A percentile compares a stretch with the other conserved stretches of the same genome.
Conservation (phyloP, 2,888 invertebrate genomes). For the Opisthograptis luteolata region DNA sequence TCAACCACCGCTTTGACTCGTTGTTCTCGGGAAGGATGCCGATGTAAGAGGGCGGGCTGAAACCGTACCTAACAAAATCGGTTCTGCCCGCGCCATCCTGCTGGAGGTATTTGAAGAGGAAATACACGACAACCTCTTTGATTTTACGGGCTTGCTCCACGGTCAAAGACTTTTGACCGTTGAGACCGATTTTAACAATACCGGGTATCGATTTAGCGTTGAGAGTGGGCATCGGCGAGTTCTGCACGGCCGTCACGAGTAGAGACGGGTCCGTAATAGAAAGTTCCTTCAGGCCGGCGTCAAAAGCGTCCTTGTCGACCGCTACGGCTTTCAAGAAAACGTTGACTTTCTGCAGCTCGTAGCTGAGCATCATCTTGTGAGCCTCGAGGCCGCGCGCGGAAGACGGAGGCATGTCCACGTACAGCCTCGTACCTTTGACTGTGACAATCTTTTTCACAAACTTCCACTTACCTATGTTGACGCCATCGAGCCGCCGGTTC, state of each 20-base stretch:
- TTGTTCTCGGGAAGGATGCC: conserved; percentile 66
- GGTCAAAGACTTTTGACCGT: conserved; percentile 55
- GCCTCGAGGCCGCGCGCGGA: conserved; percentile 66
- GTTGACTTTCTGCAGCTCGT: conserved; percentile 72
- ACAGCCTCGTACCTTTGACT: conserved; percentile 66
- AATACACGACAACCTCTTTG: conserved; percentile 64
- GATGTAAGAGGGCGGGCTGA: conserved; percentile 59
- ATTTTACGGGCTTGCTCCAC: conserved; percentile 61
- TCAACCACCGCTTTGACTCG: conserved; percentile 65
- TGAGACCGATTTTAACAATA: conserved; percentile 58
- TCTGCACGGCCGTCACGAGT: conserved; percentile 45
- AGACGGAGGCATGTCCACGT: conserved; percentile 74
- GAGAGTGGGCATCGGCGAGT: conserved; percentile 60
- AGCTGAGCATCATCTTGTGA: conserved; percentile 68
- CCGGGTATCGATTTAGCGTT: conserved; percentile 19
- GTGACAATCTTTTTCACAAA: conserved; percentile 68
- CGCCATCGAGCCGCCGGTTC: conserved; percentile 57
- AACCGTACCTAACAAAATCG: conserved; percentile 69
- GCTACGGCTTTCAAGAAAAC: conserved; percentile 71
- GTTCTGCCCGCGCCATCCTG: conserved; percentile 50
- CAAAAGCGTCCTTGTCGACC: conserved; percentile 70
- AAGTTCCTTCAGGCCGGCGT: conserved; percentile 58
- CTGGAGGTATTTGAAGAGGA: conserved; percentile 64
- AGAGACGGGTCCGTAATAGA: conserved; percentile 41
- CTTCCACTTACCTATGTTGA: conserved; percentile 72